Evolutionary conservation across 2,113 vertebrate genomes (phyloP).

Genomic region (Prietella phreatophila): DNA sequence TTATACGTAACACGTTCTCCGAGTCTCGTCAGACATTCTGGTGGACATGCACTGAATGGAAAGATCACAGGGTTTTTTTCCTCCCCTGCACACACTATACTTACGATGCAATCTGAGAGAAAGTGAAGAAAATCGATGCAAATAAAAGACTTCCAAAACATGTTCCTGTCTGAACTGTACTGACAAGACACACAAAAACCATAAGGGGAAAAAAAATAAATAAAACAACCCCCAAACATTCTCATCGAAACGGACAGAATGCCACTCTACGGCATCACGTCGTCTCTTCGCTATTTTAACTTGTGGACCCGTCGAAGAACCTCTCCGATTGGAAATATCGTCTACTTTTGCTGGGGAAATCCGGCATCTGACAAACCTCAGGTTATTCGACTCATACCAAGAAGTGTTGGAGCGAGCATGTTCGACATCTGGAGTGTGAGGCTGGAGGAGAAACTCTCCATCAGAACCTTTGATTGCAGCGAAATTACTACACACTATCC

Average conservation of each 20-base stretch:
- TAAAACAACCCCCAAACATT: background rate
- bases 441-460: conserved; percentile 28
- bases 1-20: no score
- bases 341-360: background rate
- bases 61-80: background rate
- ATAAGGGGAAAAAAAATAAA: background rate
- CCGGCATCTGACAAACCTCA: background rate
- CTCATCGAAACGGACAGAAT: background rate
- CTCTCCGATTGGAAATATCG: background rate
- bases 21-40: background rate
- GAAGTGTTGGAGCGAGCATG: background rate
- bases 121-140: background rate
- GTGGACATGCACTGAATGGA: background rate
- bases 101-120: background rate
- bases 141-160: background rate
- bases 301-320: background rate
- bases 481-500: conserved; percentile 30
- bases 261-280: background rate
- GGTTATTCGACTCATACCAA: background rate
- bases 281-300: background rate
- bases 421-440: background rate
- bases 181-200: background rate
- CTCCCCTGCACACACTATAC: background rate
- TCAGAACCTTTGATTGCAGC: conserved; percentile 25
- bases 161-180: background rate